Conservation (phyloP, 2,797 vertebrate genomes). For the Fundulus diaphanus region DNA sequence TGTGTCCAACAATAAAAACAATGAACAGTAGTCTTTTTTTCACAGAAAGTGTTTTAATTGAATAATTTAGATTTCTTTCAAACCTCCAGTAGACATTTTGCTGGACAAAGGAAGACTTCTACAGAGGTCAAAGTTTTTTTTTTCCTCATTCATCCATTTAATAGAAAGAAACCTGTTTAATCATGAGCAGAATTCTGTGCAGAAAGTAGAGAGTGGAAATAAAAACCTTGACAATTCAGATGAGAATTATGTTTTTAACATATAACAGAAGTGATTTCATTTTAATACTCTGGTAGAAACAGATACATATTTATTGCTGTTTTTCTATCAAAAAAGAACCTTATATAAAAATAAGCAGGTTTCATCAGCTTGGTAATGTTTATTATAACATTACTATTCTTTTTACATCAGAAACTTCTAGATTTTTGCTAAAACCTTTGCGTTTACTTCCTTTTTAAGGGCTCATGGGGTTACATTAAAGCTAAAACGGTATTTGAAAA, state of each 20-base stretch:
- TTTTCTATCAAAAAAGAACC: conserved; percentile 78
- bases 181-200: conserved; percentile 61
- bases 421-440: conserved; percentile 32
- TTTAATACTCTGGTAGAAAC: conserved; percentile 65
- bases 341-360: conserved; percentile 81
- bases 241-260: conserved; percentile 56
- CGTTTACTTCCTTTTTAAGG: conserved; percentile 51
- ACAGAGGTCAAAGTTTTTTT: conserved; percentile 83
- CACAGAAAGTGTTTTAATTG: conserved; percentile 76
- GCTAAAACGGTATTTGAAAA: conserved; percentile 54
- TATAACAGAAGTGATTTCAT: conserved; percentile 49
- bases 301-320: conserved; percentile 64
- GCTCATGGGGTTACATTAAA: conserved; percentile 62
- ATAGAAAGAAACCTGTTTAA: conserved; percentile 79
- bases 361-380: conserved; percentile 63
- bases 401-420: conserved; percentile 58
- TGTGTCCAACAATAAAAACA: conserved; percentile 42
- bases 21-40: conserved; percentile 50
- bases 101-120: conserved; percentile 86
- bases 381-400: conserved; percentile 42
- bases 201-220: conserved; percentile 67
- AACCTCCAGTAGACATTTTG: conserved; percentile 74
- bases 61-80: conserved; percentile 84
- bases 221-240: conserved; percentile 60
- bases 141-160: conserved; percentile 76